Conservation (phyloP, 2,888 invertebrate genomes). For the Latheticus oryzae region DNA sequence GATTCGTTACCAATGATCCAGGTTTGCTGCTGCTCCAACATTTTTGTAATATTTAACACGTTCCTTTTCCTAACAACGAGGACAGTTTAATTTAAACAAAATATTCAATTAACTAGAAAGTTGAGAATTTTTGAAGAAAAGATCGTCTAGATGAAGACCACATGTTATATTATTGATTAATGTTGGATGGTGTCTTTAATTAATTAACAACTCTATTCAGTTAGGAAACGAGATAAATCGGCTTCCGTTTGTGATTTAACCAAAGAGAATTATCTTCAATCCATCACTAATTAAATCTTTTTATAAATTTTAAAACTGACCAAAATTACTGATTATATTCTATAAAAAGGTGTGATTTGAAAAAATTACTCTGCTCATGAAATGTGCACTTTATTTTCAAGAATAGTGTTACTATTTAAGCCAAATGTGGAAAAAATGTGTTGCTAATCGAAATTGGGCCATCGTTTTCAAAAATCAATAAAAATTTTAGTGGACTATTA, state of each 20-base stretch:
- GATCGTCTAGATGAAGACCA: conserved; percentile 7
- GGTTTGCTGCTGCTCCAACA: conserved; percentile 47
- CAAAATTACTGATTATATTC: not conserved
- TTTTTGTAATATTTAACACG: conserved; percentile 42
- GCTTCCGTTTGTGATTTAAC: conserved; percentile 5
- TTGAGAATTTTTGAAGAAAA: conserved; percentile 10
- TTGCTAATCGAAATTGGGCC: conserved; percentile 30
- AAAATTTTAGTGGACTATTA: conserved; percentile 7
- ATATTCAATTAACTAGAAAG: conserved; percentile 19
- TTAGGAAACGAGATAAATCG: conserved; percentile 12
- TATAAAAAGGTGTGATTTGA: conserved; percentile 11
- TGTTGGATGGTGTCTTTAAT: conserved; percentile 15
- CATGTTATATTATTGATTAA: conserved; percentile 22
- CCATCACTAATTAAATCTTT: not conserved
- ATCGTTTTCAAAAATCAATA: conserved; percentile 6
- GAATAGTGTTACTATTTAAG: conserved; percentile 18
- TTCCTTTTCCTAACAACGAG: conserved; percentile 21
- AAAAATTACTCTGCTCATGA: conserved; percentile 24
- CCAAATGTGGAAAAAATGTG: conserved; percentile 21
- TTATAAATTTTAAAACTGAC: not conserved
- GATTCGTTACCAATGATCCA: conserved; percentile 53
- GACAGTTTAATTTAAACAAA: conserved; percentile 35
- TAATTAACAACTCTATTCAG: conserved; percentile 1
- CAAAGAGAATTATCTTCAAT: not conserved
- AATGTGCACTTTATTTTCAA: conserved; percentile 30